Evolutionary conservation across 1,140 invertebrate genomes (phyloP), one percentile per base, ranked within the genome.

Genomic region (Reticulitermes speratus): DNA sequence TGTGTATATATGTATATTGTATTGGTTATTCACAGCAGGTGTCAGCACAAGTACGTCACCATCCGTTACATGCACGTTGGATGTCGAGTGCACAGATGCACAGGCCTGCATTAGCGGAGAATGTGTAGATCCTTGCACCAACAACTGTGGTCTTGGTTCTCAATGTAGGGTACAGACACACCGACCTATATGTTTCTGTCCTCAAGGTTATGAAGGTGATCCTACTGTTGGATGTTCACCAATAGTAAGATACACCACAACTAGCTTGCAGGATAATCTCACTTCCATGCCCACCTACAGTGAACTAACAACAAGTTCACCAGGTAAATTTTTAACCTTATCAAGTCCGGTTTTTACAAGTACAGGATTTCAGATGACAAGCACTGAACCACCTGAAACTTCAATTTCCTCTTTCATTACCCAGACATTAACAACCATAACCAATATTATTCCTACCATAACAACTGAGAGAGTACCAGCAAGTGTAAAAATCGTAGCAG

Each of bases 1-100:
- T 90, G 88, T 90, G 89, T 89, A 88, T 87, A 87, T 90, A 88
- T 91, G 52, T 85, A 81, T 85, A 55, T 85, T 89, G 52, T 85
- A 85, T 85, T 52, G 38, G 44, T 44, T 65, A 65, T 85, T 85
- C 84, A 85, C 84, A 85, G 84, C 84, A 85, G 84, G 44, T 85
- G 84, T 52, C 69, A 85, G 30, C 84, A 85, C 84, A 85, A 85
- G 84, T 85, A 65, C 84, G 44, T 44, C 44, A 52, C 30, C 84
- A 65, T 38, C 84, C 38, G 84, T 85, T 44, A 81, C 89, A 89
- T 94, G 93, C 92, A 92, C 92, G 88, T 91, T 91, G 90, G 92
- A 95, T 90, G 91, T 92, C 89, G 94, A 96, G 88, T 96, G 95
- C 91, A 93, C 92, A 89, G 92, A 93, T 88, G 91, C 91, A 90